phyloP scores from a whole-genome alignment of 2,113 vertebrate genomes.

The Isurus oxyrinchus region DNA sequence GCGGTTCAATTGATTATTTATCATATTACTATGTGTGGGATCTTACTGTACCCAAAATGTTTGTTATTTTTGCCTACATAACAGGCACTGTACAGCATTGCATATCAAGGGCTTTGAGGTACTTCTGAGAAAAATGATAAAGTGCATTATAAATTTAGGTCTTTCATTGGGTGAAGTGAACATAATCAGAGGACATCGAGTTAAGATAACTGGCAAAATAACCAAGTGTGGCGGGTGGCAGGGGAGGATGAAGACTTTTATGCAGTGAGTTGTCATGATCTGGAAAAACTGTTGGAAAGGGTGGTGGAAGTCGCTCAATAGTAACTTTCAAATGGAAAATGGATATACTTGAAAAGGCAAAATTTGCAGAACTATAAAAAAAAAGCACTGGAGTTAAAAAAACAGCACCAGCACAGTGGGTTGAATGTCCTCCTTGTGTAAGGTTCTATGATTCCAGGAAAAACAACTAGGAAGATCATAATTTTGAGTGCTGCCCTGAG shows the following conservation, averaged over 20 bases:
- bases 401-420: background rate
- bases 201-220: background rate
- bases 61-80: background rate
- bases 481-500: background rate
- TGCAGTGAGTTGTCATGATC: background rate
- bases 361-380: background rate
- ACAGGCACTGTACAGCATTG: background rate
- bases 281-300: background rate
- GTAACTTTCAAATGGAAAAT: background rate
- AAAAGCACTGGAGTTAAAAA: background rate
- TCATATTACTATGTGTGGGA: background rate
- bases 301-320: background rate
- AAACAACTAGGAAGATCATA: background rate
- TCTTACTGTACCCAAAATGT: background rate
- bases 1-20: background rate
- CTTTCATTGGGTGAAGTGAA: background rate
- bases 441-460: background rate
- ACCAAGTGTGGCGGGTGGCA: too few species aligned
- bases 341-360: background rate
- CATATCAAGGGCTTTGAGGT: background rate
- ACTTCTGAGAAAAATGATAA: background rate
- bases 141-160: background rate
- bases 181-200: background rate
- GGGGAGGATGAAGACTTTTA: background rate
- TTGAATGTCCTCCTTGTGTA: background rate